Percentiles rank a stretch among this genome's conserved stretches.
phyloP scores from a whole-genome alignment of 2,888 invertebrate species.

The Herminia tarsipennalis region DNA sequence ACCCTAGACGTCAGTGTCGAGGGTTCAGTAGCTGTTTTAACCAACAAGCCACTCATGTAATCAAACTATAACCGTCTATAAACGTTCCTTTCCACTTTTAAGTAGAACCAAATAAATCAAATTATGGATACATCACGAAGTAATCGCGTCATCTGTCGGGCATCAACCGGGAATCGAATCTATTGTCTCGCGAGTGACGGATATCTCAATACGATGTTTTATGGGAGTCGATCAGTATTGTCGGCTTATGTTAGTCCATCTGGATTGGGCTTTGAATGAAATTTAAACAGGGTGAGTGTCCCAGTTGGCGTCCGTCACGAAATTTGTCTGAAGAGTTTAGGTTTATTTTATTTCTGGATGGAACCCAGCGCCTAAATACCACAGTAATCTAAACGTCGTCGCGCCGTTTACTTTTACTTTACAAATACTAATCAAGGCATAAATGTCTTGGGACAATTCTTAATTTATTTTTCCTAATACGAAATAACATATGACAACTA shows the following conservation, averaged over 20 bases:
- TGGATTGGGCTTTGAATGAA: slow-evolving; percentile 64
- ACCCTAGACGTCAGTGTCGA: too few species aligned
- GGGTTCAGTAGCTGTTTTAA: too few species aligned
- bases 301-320: slow-evolving; percentile 13
- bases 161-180: slow-evolving; percentile 68
- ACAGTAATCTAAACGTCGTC: too few species aligned
- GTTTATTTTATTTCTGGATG: not conserved
- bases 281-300: slow-evolving; percentile 49
- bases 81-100: not conserved
- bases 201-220: slow-evolving; percentile 79
- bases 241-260: slow-evolving; percentile 71
- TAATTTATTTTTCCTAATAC: too few species aligned
- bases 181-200: slow-evolving; percentile 78
- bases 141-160: slow-evolving; percentile 65
- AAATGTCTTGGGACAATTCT: too few species aligned
- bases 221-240: slow-evolving; percentile 82
- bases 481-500: too few species aligned
- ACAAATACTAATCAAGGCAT: too few species aligned
- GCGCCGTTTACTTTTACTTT: too few species aligned
- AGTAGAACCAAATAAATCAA: slow-evolving; percentile 28
- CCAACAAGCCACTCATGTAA: too few species aligned
- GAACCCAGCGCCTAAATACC: too few species aligned
- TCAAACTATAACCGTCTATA: too few species aligned
- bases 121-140: slow-evolving; percentile 33
- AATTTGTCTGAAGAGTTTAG: too few species aligned